phyloP scores from a whole-genome alignment of 2,113 vertebrate genomes.

The Oreotragus oreotragus region DNA sequence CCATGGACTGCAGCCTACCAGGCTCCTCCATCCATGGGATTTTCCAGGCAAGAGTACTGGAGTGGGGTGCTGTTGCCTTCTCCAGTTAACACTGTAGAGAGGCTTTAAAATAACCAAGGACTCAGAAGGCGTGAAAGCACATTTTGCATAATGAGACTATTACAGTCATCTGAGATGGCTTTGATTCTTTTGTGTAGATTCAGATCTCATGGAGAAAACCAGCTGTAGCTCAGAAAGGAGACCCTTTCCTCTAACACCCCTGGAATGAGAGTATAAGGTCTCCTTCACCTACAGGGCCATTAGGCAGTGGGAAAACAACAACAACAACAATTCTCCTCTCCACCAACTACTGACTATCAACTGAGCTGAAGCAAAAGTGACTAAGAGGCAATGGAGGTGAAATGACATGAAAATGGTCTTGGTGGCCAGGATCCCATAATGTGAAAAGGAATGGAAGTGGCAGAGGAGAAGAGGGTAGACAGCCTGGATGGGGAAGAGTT shows the following conservation, averaged over 20 bases:
- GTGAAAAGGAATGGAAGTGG: neutral
- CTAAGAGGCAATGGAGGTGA: neutral
- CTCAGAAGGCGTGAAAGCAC: neutral
- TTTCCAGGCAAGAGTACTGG: too few species aligned
- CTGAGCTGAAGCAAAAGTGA: neutral
- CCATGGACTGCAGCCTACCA: too few species aligned
- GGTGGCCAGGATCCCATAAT: neutral
- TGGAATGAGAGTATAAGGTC: neutral
- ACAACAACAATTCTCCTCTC: neutral
- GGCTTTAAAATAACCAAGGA: neutral
- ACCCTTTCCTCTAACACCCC: neutral
- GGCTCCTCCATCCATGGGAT: too few species aligned
- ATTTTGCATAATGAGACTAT: neutral
- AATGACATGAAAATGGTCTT: neutral
- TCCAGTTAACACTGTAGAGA: too few species aligned
- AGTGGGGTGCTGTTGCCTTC: too few species aligned
- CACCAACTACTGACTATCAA: neutral
- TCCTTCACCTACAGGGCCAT: neutral
- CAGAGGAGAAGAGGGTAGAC: neutral
- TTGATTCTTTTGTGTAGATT: neutral
- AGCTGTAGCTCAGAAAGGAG: neutral
- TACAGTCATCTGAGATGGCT: neutral
- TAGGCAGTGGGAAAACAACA: neutral
- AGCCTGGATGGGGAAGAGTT: neutral
- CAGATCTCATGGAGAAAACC: neutral